Evolutionary conservation across 2,113 vertebrate species (phyloP).

Genomic region (Poecilia latipinna): DNA sequence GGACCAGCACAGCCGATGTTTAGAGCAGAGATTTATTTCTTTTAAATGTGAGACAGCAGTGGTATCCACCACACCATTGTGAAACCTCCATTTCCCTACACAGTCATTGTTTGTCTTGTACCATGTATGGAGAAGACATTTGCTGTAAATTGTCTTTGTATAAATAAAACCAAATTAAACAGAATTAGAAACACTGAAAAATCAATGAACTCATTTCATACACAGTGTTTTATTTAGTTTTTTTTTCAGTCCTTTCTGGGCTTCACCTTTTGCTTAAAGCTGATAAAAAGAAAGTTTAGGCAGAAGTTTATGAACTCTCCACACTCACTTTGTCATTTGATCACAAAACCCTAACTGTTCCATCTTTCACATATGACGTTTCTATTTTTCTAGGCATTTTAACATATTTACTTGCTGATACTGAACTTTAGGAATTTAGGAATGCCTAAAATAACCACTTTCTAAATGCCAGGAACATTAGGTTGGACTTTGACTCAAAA

Average conservation of each 20-base stretch:
- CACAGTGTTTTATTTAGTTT: background rate
- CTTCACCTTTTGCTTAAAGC: background rate
- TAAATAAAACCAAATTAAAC: background rate
- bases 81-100: background rate
- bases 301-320: conserved; percentile 12
- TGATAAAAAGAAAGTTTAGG: background rate
- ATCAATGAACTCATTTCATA: background rate
- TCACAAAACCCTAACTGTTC: conserved; percentile 38
- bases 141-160: background rate
- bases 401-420: conserved; percentile 24
- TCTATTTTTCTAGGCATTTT: conserved; percentile 25
- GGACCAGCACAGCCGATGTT: background rate
- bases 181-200: conserved; percentile 1
- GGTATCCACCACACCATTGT: background rate
- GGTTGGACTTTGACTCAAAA: background rate
- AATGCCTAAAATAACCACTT: conserved; percentile 24
- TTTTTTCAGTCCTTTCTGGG: background rate
- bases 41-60: background rate
- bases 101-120: background rate
- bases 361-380: conserved; percentile 38
- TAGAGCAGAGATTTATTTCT: background rate
- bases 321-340: conserved; percentile 24
- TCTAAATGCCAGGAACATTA: conserved; percentile 41
- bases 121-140: background rate
- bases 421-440: conserved; percentile 39